These are phyloP conservation scores for Rhopalosiphum nymphaeae DNA, from an alignment of 2,888 invertebrate species.

Conservation along the genomic window DNA sequence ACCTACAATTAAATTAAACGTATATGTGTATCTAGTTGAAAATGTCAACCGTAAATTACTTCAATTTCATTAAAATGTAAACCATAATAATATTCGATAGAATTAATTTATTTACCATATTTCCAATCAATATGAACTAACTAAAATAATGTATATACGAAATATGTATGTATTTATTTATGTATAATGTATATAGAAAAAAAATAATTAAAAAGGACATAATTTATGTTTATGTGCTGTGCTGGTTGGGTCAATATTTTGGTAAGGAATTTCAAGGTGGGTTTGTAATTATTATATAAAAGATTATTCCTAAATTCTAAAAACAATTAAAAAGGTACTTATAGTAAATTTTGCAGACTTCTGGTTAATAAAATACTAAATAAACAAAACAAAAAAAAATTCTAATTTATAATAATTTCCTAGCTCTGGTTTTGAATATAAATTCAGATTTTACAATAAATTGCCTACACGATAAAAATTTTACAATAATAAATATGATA, in stretches of 20 bases:
- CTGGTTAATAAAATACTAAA: neutral
- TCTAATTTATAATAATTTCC: neutral
- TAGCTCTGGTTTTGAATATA: neutral
- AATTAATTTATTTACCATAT: neutral
- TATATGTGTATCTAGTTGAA: neutral
- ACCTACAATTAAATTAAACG: slow-evolving; percentile 14
- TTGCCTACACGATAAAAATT: neutral
- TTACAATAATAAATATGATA: neutral
- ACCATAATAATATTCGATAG: neutral
- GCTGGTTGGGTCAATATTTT: neutral
- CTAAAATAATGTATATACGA: neutral
- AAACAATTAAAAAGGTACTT: neutral
- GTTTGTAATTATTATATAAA: neutral
- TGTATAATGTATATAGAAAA: neutral
- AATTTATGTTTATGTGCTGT: neutral
- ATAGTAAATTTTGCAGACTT: neutral
- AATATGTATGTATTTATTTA: neutral
- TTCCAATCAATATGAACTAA: neutral
- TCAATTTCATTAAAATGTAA: neutral
- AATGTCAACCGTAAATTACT: slow-evolving; percentile 5
- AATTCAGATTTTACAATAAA: neutral
- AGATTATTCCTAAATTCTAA: neutral
- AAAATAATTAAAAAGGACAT: neutral
- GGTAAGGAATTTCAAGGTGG: neutral
- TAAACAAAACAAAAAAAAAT: neutral